Evolutionary conservation across 2,113 vertebrate species (phyloP).

Genomic region (Bombycilla garrulus): DNA sequence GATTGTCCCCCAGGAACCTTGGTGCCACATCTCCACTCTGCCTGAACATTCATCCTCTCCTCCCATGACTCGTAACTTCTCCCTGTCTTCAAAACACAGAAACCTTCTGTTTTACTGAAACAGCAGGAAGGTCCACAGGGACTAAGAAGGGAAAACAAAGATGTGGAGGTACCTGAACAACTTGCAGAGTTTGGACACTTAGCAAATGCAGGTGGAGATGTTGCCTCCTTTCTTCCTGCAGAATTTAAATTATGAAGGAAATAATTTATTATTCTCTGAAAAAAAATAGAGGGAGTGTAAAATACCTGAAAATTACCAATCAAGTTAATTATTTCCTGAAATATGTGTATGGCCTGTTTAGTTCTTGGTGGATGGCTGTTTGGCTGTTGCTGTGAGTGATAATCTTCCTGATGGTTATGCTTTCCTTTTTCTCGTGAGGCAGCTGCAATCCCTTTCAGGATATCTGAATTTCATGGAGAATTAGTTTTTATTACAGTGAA

Average conservation of each 20-base stretch:
- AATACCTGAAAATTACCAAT: not conserved
- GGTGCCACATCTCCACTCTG: constrained; percentile 61
- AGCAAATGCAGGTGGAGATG: not conserved
- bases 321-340: not conserved
- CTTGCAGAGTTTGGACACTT: constrained; percentile 50
- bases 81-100: constrained; percentile 48
- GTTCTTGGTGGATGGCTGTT: not conserved
- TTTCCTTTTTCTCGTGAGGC: not conserved
- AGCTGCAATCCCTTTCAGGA: not conserved
- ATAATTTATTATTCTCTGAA: not conserved
- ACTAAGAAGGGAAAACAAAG: not conserved
- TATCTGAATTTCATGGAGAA: not conserved
- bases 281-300: not conserved
- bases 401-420: not conserved
- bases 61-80: constrained; percentile 47
- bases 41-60: constrained; percentile 40
- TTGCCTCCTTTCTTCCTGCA: constrained; percentile 3
- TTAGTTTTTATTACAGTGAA: not conserved
- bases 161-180: constrained; percentile 38
- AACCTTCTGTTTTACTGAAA: not conserved
- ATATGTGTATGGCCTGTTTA: not conserved
- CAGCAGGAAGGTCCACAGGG: not conserved
- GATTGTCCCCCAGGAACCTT: constrained; percentile 56
- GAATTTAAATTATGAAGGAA: constrained; percentile 2
- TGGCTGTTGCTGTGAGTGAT: not conserved